Percentiles rank a stretch among this genome's conserved stretches.
Conservation (phyloP, 2,888 invertebrate genomes). For the Papilio gigon region DNA sequence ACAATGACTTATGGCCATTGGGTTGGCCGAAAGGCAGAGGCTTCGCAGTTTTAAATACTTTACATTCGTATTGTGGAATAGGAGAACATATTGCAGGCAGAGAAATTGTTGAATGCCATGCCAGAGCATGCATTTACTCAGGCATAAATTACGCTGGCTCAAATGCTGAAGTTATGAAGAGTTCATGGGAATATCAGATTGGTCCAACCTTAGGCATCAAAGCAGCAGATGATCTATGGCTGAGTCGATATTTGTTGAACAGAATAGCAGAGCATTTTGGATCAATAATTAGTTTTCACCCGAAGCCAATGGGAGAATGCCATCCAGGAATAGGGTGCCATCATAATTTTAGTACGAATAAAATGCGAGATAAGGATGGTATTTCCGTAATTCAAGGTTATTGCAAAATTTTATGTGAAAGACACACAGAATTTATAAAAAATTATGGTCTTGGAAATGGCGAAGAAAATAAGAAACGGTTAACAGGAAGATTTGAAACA, state of each 20-base stretch:
- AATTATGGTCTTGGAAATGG: slow-evolving; percentile 94
- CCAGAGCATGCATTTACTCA: slow-evolving; percentile 91
- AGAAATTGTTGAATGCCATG: slow-evolving; percentile 96
- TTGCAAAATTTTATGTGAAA: slow-evolving; percentile 85
- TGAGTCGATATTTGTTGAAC: slow-evolving; percentile 90
- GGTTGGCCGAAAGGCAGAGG: slow-evolving; percentile 97
- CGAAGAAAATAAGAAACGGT: slow-evolving; percentile 95
- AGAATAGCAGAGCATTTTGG: slow-evolving; percentile 94
- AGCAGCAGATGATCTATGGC: slow-evolving; percentile 93
- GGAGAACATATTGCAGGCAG: slow-evolving; percentile 96
- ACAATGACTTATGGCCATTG: slow-evolving; percentile 90
- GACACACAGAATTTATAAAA: slow-evolving; percentile 87
- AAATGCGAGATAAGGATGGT: slow-evolving; percentile 91
- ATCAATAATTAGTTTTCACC: slow-evolving; percentile 85
- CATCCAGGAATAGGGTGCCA: slow-evolving; percentile 94
- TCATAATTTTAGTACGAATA: slow-evolving; percentile 93
- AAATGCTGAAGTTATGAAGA: slow-evolving; percentile 99
- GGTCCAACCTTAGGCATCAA: slow-evolving; percentile 94
- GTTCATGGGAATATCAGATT: slow-evolving; percentile 95
- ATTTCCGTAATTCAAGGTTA: slow-evolving; percentile 90
- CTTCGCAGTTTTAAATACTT: slow-evolving; percentile 91
- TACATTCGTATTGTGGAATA: slow-evolving; percentile 93
- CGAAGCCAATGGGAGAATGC: slow-evolving; percentile 90
- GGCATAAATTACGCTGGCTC: slow-evolving; percentile 95
- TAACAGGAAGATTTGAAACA: slow-evolving; percentile 97